A percentile compares a stretch with the other conserved stretches of the same genome.
Evolutionary conservation across 2,797 vertebrate species (phyloP).

Genomic region (Margarornis squamiger): DNA sequence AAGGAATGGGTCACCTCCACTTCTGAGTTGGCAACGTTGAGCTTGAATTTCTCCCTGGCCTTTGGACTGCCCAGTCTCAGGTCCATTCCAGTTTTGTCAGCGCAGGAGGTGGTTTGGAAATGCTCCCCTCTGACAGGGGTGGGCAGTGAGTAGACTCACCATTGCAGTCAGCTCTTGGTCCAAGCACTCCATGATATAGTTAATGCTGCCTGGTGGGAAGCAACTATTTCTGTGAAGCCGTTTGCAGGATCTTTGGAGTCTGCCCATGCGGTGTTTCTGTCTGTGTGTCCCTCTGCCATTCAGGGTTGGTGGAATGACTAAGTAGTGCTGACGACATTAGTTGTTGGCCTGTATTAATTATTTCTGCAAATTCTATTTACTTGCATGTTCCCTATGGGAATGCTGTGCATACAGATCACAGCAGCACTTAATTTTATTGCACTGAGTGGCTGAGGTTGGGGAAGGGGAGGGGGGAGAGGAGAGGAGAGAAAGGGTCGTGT

Average conservation of each 20-base stretch:
- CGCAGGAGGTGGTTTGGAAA: neutral
- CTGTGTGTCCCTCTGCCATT: neutral
- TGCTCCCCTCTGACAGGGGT: neutral
- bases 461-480: slow-evolving; percentile 18
- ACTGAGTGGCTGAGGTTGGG: neutral
- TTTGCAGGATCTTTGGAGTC: neutral
- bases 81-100: neutral
- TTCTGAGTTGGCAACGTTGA: neutral
- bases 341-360: slow-evolving; percentile 46
- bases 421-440: slow-evolving; percentile 60
- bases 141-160: neutral
- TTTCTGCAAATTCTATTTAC: slow-evolving; percentile 46
- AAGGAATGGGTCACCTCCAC: neutral
- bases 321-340: slow-evolving; percentile 44
- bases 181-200: neutral
- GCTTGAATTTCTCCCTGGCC: neutral
- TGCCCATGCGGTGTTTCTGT: fast-evolving
- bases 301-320: slow-evolving; percentile 34
- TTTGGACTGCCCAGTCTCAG: neutral
- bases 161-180: neutral
- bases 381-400: slow-evolving; percentile 38
- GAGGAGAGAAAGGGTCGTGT: slow-evolving; percentile 17
- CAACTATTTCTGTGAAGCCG: neutral
- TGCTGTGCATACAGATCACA: slow-evolving; percentile 40
- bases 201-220: neutral